Evolutionary conservation across 2,888 invertebrate species (phyloP).

Genomic region (Diachrysia chrysitis): DNA sequence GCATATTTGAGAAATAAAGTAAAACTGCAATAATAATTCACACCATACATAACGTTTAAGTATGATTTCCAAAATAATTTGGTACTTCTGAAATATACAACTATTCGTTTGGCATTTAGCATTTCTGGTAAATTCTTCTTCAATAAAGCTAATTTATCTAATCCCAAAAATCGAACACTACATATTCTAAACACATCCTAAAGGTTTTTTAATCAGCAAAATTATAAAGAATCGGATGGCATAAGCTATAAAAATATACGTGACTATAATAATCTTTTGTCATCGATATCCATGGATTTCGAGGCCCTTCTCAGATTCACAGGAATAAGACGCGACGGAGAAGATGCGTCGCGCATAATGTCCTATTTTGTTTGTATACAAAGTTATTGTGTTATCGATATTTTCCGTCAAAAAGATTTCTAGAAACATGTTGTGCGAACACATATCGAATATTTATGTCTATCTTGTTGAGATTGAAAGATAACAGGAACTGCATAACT

Average conservation of each 20-base stretch:
- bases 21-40: no score
- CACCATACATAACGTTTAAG: no score
- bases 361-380: constrained; percentile 68
- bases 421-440: constrained; percentile 56
- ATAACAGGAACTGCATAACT: constrained; percentile 54
- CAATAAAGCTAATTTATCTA: not conserved
- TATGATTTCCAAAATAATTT: no score
- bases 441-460: constrained; percentile 58
- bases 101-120: no score
- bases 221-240: not conserved
- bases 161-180: not conserved
- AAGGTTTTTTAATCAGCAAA: not conserved
- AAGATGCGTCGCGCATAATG: constrained; percentile 80
- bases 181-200: not conserved
- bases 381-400: constrained; percentile 72
- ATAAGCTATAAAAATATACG: not conserved
- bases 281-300: constrained; percentile 33
- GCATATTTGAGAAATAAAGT: no score
- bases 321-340: constrained; percentile 75
- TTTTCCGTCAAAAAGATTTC: constrained; percentile 64
- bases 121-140: no score
- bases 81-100: no score
- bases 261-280: not conserved
- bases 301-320: constrained; percentile 67
- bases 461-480: constrained; percentile 56